Evolutionary conservation across 2,797 vertebrate species (phyloP).

Genomic region (Syndactyla subalaris): DNA sequence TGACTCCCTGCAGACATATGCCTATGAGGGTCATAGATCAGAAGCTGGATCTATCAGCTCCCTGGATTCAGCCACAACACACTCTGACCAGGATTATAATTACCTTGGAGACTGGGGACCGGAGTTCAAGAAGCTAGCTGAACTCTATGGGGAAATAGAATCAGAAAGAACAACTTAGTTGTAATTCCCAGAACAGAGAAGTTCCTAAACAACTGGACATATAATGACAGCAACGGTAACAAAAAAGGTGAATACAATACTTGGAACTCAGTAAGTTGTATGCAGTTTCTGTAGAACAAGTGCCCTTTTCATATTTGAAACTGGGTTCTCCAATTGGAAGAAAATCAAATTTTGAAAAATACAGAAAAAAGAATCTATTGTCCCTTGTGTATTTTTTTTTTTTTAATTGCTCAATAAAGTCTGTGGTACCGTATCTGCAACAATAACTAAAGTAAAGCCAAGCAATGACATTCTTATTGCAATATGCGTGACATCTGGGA

Average conservation of each 20-base stretch:
- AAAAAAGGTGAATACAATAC: constrained; percentile 68
- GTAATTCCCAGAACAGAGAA: constrained; percentile 56
- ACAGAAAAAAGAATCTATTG: constrained; percentile 85
- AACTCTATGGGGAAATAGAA: constrained; percentile 91
- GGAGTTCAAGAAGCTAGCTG: constrained; percentile 92
- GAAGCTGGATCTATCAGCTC: constrained; percentile 93
- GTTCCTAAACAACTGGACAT: constrained; percentile 63
- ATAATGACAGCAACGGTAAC: constrained; percentile 52
- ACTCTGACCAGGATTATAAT: constrained; percentile 93
- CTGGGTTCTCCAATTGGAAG: constrained; percentile 83
- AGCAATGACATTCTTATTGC: constrained; percentile 68
- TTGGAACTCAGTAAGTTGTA: constrained; percentile 79
- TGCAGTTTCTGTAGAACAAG: constrained; percentile 84
- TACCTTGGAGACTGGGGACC: constrained; percentile 95
- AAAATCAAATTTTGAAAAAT: constrained; percentile 82
- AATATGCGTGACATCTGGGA: constrained; percentile 24
- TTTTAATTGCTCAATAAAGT: constrained; percentile 97
- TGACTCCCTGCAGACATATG: constrained; percentile 97
- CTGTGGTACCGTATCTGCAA: constrained; percentile 86
- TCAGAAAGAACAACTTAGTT: constrained; percentile 90
- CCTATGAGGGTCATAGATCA: constrained; percentile 95
- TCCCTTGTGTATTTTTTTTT: constrained; percentile 97
- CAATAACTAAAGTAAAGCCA: constrained; percentile 79
- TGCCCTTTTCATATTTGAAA: constrained; percentile 84
- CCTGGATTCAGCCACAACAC: constrained; percentile 87